These are phyloP conservation scores for Drosophila pachea DNA, from an alignment of 1,140 invertebrate genomes.

Conservation along the genomic window DNA sequence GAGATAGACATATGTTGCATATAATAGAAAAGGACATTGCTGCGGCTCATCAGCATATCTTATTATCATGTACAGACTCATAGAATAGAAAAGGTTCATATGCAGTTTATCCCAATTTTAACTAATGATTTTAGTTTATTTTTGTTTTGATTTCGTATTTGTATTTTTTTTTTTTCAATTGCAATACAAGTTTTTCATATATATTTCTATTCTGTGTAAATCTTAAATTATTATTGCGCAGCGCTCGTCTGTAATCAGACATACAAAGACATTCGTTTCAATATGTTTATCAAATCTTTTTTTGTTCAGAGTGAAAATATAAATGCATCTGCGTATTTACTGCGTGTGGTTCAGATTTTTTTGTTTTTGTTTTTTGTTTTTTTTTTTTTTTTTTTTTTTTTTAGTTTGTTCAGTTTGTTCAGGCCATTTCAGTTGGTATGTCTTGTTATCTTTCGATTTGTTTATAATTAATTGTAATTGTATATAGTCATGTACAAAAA, in stretches of 20 bases:
- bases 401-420: slow-evolving; percentile 11
- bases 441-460: slow-evolving; percentile 45
- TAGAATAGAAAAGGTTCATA: no score
- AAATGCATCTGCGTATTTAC: slow-evolving; percentile 66
- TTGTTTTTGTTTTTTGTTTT: no score
- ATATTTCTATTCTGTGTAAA: slow-evolving; percentile 65
- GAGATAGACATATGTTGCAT: no score
- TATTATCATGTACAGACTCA: no score
- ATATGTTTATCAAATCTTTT: slow-evolving; percentile 66
- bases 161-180: slow-evolving; percentile 38
- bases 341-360: slow-evolving; percentile 47
- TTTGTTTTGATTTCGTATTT: slow-evolving; percentile 43
- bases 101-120: slow-evolving; percentile 12
- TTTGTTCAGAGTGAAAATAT: slow-evolving; percentile 63
- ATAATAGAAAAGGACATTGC: no score
- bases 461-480: slow-evolving; percentile 24
- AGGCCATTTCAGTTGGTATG: slow-evolving; percentile 48
- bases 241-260: slow-evolving; percentile 41
- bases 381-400: no score
- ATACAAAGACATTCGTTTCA: slow-evolving; percentile 35
- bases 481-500: slow-evolving; percentile 65
- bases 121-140: slow-evolving; percentile 45
- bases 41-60: no score
- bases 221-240: slow-evolving; percentile 74
- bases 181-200: slow-evolving; percentile 69